phyloP scores from a whole-genome alignment of 2,113 vertebrate species.

The Rhynchopsitta pachyrhyncha region DNA sequence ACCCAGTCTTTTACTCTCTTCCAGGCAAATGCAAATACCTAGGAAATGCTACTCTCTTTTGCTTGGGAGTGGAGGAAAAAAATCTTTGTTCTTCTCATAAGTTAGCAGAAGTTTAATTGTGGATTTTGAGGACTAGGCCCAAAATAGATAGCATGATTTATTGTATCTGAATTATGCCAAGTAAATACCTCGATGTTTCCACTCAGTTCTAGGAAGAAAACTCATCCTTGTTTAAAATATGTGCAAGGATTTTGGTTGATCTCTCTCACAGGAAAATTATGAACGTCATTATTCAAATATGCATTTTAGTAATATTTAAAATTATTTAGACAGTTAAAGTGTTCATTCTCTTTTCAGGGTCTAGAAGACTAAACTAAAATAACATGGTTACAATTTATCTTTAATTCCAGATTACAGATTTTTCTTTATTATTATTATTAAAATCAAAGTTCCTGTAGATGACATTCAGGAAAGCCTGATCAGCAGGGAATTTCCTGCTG shows the following conservation, averaged over 20 bases:
- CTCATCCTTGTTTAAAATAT: background rate
- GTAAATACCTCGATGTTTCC: conserved; percentile 36
- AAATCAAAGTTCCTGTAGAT: conserved; percentile 45
- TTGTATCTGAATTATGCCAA: conserved; percentile 22
- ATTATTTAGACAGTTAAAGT: background rate
- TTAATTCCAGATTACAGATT: conserved; percentile 31
- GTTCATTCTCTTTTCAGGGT: background rate
- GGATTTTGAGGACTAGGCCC: background rate
- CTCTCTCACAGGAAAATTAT: background rate
- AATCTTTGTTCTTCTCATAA: background rate
- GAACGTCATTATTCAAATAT: background rate
- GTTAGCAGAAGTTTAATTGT: background rate
- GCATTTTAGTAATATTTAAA: background rate
- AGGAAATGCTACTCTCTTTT: background rate
- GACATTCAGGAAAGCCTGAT: conserved; percentile 67
- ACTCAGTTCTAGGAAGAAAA: conserved; percentile 27
- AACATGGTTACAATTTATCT: conserved; percentile 26
- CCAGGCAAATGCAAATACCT: background rate
- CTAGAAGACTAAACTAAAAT: background rate
- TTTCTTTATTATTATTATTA: conserved; percentile 39
- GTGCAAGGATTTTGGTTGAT: background rate
- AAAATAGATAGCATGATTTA: background rate
- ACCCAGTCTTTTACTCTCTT: background rate
- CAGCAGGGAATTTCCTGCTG: conserved; percentile 70
- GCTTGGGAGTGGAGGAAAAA: background rate